These are phyloP conservation scores for Synanthedon myopaeformis DNA, from an alignment of 2,888 invertebrate genomes.

Conservation along the genomic window DNA sequence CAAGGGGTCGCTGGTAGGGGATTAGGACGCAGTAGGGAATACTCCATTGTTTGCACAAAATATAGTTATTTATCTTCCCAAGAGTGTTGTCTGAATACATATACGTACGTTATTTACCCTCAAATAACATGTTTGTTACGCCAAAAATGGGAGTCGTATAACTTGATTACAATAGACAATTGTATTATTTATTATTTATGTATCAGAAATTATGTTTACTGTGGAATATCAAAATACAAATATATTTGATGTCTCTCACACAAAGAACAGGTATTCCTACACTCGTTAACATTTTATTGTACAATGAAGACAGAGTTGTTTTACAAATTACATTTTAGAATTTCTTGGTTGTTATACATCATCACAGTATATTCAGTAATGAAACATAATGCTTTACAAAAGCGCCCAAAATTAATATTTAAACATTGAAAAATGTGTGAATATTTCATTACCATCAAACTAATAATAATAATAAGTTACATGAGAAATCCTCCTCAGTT, in stretches of 20 bases:
- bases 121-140: conserved; percentile 20
- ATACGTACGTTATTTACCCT: conserved; percentile 19
- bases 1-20: conserved; percentile 36
- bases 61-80: conserved; percentile 57
- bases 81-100: conserved; percentile 19
- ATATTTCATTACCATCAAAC: no score
- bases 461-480: no score
- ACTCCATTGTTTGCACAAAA: conserved; percentile 50
- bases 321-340: no score
- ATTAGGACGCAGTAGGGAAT: conserved; percentile 38
- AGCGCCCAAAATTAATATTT: neutral
- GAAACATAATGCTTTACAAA: neutral
- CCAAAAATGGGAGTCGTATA: conserved; percentile 10
- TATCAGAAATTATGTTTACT: neutral
- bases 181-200: neutral
- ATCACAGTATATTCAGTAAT: neutral
- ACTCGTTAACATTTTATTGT: no score
- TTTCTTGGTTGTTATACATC: neutral
- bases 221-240: neutral
- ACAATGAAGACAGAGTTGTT: no score
- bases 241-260: neutral
- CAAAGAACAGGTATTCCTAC: neutral
- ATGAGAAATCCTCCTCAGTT: no score
- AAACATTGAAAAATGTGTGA: no score
- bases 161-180: conserved; percentile 5